Conservation (phyloP, 2,888 invertebrate genomes). For the Hirtodrosophila cameraria region DNA sequence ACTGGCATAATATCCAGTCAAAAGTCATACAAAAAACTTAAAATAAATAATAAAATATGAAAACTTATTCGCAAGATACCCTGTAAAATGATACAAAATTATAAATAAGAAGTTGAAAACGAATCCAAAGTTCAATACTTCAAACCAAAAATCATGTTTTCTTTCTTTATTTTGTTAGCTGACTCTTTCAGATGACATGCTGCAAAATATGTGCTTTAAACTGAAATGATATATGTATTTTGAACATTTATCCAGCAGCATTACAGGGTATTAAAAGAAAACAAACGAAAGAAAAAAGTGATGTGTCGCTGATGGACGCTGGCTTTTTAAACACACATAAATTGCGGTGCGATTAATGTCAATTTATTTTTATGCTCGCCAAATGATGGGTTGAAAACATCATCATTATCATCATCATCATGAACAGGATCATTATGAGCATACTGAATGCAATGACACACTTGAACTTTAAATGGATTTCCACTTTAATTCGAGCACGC, state of each 20-base stretch:
- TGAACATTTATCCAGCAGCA: no score
- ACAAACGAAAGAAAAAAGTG: slow-evolving; percentile 32
- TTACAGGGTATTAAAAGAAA: slow-evolving; percentile 10
- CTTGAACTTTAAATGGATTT: slow-evolving; percentile 71
- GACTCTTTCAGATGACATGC: no score
- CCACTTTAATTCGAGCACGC: slow-evolving; percentile 68
- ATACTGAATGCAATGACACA: slow-evolving; percentile 53
- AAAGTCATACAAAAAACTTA: slow-evolving; percentile 13
- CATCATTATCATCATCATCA: slow-evolving; percentile 26
- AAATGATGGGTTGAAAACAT: slow-evolving; percentile 21
- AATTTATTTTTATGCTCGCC: slow-evolving; percentile 60
- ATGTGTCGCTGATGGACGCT: slow-evolving; percentile 39
- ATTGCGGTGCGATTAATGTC: slow-evolving; percentile 53
- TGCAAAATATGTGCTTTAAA: no score
- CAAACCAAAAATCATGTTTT: no score
- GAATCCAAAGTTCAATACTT: no score
- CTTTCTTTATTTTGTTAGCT: no score
- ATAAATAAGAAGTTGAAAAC: no score
- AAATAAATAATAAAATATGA: no score
- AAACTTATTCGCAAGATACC: slow-evolving; percentile 1
- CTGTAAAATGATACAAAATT: no score
- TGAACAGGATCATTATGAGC: background rate
- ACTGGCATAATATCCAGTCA: slow-evolving; percentile 39
- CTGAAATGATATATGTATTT: no score
- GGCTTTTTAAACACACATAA: slow-evolving; percentile 34